These are phyloP conservation scores for Digitonthophagus gazella DNA, from an alignment of 2,888 invertebrate genomes.

Conservation along the genomic window DNA sequence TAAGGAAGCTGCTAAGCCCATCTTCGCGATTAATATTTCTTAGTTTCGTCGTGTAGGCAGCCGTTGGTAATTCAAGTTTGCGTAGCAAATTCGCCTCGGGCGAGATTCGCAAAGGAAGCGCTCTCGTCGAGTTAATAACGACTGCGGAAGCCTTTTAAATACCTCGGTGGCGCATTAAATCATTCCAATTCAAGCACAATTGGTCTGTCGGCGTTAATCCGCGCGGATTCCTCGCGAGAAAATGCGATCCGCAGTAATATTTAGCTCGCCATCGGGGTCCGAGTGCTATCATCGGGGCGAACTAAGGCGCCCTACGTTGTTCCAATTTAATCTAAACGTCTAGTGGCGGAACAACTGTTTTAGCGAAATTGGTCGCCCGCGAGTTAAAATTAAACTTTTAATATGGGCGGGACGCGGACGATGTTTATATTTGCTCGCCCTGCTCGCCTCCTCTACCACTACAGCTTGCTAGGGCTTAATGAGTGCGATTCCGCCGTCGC, in stretches of 20 bases:
- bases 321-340: constrained; percentile 18
- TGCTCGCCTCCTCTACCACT: constrained; percentile 1
- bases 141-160: not conserved
- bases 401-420: constrained; percentile 12
- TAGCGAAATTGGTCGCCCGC: constrained; percentile 16
- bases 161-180: not conserved
- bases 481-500: constrained; percentile 9
- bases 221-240: not conserved
- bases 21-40: not conserved
- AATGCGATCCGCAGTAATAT: not conserved
- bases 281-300: too few species aligned
- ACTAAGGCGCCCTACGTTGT: not conserved
- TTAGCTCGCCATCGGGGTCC: not conserved
- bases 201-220: not conserved
- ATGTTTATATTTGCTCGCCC: constrained; percentile 14
- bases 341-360: constrained; percentile 14
- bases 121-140: not conserved
- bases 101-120: not conserved
- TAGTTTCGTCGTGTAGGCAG: not conserved
- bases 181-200: not conserved
- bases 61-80: not conserved
- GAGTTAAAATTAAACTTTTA: constrained; percentile 17
- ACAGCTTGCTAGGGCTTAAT: constrained; percentile 1
- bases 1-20: not conserved
- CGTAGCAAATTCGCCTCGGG: not conserved